These are phyloP conservation scores for Yponomeuta sedellus DNA, from an alignment of 2,888 invertebrate species.

Conservation along the genomic window DNA sequence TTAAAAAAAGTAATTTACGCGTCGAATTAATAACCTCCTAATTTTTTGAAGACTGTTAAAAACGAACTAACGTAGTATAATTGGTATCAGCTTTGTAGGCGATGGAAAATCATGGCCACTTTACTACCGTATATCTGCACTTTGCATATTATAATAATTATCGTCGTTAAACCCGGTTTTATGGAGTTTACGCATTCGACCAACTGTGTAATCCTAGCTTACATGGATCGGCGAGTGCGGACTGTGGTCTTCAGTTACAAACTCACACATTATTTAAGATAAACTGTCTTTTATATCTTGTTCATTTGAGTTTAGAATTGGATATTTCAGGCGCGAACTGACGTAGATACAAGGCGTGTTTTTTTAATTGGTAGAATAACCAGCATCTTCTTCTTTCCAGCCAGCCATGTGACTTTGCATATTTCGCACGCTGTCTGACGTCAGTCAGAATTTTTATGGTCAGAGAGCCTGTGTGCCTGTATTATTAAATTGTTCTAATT, in stretches of 20 bases:
- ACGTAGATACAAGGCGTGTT: not conserved
- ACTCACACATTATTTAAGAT: not conserved
- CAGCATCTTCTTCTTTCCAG: not conserved
- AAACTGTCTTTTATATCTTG: not conserved
- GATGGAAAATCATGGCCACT: too few species aligned
- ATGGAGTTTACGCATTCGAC: slow-evolving; percentile 36
- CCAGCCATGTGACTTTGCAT: not conserved
- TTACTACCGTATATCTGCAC: not conserved
- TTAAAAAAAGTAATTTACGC: too few species aligned
- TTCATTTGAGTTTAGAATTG: not conserved
- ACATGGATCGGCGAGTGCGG: slow-evolving; percentile 36
- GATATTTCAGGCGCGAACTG: not conserved
- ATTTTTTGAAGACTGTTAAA: too few species aligned
- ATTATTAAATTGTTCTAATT: not conserved
- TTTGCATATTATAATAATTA: not conserved
- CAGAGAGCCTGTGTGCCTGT: not conserved
- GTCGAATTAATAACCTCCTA: too few species aligned
- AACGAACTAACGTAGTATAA: too few species aligned
- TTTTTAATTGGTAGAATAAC: not conserved
- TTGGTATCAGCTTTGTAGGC: too few species aligned
- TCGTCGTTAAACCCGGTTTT: slow-evolving; percentile 5
- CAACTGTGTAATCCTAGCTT: slow-evolving; percentile 42
- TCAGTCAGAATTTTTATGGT: not conserved
- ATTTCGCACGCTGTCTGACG: not conserved
- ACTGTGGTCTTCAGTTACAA: slow-evolving; percentile 23